Percentiles rank a stretch among this genome's conserved stretches.
Conservation (phyloP, 2,888 invertebrate species). For the Didymodactylos carnosus region DNA sequence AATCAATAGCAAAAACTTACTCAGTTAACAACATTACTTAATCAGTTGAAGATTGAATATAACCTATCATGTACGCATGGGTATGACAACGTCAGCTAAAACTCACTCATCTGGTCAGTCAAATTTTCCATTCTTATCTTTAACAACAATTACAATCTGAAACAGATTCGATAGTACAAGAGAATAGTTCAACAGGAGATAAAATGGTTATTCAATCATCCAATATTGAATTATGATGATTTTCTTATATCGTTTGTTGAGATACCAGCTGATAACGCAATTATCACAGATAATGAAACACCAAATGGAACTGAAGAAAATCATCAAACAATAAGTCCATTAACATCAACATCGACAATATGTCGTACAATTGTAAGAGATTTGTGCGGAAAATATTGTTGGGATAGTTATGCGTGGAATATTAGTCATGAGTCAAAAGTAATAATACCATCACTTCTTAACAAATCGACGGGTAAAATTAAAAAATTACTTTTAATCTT, state of each 20-base stretch:
- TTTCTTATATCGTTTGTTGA: constrained; percentile 70
- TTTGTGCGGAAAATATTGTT: constrained; percentile 75
- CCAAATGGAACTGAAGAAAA: background rate
- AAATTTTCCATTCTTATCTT: too few relatives aligned
- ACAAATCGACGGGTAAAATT: background rate
- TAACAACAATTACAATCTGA: too few relatives aligned
- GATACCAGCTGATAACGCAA: constrained; percentile 54
- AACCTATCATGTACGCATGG: too few relatives aligned
- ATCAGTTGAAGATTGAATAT: too few relatives aligned
- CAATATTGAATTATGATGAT: constrained; percentile 46
- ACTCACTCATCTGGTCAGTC: too few relatives aligned
- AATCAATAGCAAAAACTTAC: background rate
- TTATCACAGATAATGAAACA: too few relatives aligned
- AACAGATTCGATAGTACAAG: too few relatives aligned
- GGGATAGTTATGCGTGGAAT: constrained; percentile 80
- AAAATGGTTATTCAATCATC: background rate
- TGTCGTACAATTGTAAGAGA: constrained; percentile 69
- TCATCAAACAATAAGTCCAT: background rate
- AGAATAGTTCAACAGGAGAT: too few relatives aligned
- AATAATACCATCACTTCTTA: background rate
- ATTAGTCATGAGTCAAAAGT: constrained; percentile 17
- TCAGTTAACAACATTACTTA: too few relatives aligned
- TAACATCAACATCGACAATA: constrained; percentile 54
- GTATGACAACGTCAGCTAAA: too few relatives aligned
- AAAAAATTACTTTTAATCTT: background rate